phyloP scores from a whole-genome alignment of 2,888 invertebrate species.

The Rhopalosiphum nymphaeae region DNA sequence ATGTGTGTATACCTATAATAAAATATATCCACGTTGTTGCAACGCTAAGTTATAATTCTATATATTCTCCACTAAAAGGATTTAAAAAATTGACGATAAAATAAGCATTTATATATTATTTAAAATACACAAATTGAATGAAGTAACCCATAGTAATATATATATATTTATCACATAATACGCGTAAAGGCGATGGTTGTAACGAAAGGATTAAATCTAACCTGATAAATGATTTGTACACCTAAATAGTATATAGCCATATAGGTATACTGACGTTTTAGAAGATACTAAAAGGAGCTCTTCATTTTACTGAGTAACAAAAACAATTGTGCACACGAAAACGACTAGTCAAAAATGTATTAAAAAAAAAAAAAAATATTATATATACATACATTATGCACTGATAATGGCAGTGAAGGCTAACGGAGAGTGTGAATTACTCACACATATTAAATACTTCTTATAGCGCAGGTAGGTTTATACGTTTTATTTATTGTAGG shows the following conservation, averaged over 20 bases:
- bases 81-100: slow-evolving; percentile 24
- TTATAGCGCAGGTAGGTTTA: not conserved
- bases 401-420: not conserved
- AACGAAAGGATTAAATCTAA: not conserved
- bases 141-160: not conserved
- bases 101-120: slow-evolving; percentile 26
- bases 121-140: not conserved
- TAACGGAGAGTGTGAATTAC: not conserved
- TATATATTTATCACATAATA: not conserved
- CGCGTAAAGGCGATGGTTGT: no score
- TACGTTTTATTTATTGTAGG: not conserved
- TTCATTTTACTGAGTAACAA: not conserved
- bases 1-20: not conserved
- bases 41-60: not conserved
- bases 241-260: not conserved
- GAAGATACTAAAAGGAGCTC: not conserved
- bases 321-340: not conserved
- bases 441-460: not conserved
- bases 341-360: not conserved
- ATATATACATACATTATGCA: not conserved
- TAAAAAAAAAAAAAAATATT: not conserved
- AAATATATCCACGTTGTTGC: not conserved
- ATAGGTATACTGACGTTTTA: not conserved
- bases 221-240: not conserved
- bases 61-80: not conserved